These are phyloP conservation scores for Calosoma granatense DNA, from an alignment of 1,140 invertebrate species.

Conservation along the genomic window DNA sequence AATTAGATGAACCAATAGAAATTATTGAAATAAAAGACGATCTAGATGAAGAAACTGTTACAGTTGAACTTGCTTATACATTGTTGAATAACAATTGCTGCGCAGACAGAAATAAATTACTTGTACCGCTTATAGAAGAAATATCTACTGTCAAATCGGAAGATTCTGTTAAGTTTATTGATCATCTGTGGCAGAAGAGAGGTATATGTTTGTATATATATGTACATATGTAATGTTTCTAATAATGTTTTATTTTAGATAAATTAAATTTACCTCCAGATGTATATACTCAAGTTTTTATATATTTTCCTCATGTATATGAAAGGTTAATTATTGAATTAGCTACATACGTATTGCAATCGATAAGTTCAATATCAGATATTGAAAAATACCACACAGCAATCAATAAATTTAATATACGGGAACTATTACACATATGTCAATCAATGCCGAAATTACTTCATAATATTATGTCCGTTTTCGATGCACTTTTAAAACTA, in stretches of 20 bases:
- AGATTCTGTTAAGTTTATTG: neutral
- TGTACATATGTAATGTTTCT: neutral
- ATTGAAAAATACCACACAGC: neutral
- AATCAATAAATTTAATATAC: neutral
- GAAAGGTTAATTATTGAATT: neutral
- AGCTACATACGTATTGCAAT: neutral
- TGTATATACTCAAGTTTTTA: neutral
- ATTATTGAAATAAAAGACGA: neutral
- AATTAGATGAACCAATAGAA: neutral
- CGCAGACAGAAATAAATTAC: neutral
- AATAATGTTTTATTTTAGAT: neutral
- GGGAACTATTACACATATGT: neutral
- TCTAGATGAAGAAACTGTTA: too few species aligned
- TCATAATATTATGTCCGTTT: neutral
- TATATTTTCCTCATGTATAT: neutral
- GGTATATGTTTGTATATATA: neutral
- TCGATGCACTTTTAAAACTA: neutral
- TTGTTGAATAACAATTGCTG: neutral
- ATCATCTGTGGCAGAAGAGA: neutral
- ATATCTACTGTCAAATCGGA: neutral
- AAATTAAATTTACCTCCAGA: neutral
- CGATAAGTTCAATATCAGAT: neutral
- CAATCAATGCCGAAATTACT: neutral
- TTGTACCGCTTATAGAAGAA: neutral
- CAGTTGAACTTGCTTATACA: neutral